Base-by-base conservation (phyloP, 2,113 vertebrate species). In the Alosa alosa region DNA sequence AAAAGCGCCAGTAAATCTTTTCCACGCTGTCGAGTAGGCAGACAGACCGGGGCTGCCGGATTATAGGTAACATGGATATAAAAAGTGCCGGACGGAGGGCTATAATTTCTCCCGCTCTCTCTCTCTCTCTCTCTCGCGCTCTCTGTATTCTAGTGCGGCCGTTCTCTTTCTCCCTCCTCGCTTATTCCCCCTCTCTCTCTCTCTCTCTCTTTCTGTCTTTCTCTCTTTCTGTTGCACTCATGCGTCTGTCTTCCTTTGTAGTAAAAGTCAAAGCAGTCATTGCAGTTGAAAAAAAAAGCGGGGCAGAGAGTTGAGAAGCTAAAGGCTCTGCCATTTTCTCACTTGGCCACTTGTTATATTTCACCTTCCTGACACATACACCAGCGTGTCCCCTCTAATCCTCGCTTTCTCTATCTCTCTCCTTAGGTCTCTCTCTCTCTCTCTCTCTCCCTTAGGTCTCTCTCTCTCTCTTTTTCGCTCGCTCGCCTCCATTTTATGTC, bases 31-130 rank as follows among this genome's bases (percentile, higher is more conserved):
- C 90, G 93, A 95, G 93, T 90, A 92, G 93, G 93, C 93, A 95
- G 95, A 96, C 96, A 93, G 93, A 93, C 93, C 95, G 93, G 94
- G 94, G 94, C 92, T 93, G 84, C 84, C 90, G 91, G 93, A 94
- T 96, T 96, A 94, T 95, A 96, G 93, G 93, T 95, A 91, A 92
- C 89, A 93, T 72, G 82, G 86, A 90, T 89, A 85, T 86, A 84
- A 88, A 95, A 88, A 94, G 91, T 92, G 89, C 9, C 91, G 83
- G 89, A 89, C 89, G 92, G 87, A 90, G 94, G 92, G 89, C 94
- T 94, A 20, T 93, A 93, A 95, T 95, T 95, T 95, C 89, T 93
- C 52, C 86, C 60, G 60, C 60, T 60, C 68, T 49, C 82, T 81
- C 22, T 36, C 20, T 82, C 55, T 82, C 64, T 81, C 22, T 78